Evolutionary conservation across 2,797 vertebrate genomes (phyloP).

Genomic region (Staurois parvus): DNA sequence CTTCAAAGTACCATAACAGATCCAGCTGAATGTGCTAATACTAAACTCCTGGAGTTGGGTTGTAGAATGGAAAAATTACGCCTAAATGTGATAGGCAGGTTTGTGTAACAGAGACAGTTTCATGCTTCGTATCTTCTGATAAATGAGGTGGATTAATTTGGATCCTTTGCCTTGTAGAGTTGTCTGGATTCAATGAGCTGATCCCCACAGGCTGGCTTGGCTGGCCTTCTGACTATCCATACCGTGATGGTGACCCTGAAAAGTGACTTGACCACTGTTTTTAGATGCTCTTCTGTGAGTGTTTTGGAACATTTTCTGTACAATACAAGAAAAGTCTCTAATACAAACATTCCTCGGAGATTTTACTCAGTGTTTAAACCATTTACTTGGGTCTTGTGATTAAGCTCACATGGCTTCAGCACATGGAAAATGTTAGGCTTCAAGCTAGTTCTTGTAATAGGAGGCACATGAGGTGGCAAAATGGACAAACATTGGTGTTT

Average conservation of each 20-base stretch:
- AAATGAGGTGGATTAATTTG: too few species aligned
- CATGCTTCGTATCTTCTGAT: too few species aligned
- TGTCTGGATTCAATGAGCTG: too few species aligned
- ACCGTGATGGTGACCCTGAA: not conserved
- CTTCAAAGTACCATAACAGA: too few species aligned
- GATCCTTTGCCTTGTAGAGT: too few species aligned
- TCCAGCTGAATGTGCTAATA: too few species aligned
- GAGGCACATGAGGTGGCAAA: slow-evolving; percentile 35
- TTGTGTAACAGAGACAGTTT: too few species aligned
- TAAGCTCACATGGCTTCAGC: slow-evolving; percentile 13
- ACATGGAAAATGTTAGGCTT: slow-evolving; percentile 1
- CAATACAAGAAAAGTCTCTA: not conserved
- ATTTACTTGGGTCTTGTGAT: slow-evolving; percentile 53
- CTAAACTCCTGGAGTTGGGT: too few species aligned
- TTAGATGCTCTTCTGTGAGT: not conserved
- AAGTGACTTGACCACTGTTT: not conserved
- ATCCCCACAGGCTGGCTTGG: too few species aligned
- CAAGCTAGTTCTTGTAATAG: slow-evolving; percentile 31
- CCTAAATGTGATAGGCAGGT: too few species aligned
- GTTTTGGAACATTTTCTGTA: not conserved
- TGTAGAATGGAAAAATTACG: too few species aligned
- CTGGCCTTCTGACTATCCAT: too few species aligned
- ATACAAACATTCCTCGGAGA: slow-evolving; percentile 52
- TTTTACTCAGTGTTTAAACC: slow-evolving; percentile 45
- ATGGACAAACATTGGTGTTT: not conserved